These are phyloP conservation scores for Anarhynchus alexandrinus DNA, from an alignment of 2,113 vertebrate genomes.

Conservation along the genomic window DNA sequence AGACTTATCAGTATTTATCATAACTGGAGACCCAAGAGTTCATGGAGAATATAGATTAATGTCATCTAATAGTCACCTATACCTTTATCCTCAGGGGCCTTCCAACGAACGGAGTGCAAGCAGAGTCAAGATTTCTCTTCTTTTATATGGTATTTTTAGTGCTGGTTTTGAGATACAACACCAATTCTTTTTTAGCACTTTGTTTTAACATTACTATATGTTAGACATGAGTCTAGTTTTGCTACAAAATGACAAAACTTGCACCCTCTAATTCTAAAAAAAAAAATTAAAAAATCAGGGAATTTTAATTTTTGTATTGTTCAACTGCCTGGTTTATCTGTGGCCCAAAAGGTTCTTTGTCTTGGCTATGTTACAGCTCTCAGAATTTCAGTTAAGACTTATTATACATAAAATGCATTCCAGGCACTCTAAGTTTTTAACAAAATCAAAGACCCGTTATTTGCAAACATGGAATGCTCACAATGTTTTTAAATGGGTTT, in stretches of 20 bases:
- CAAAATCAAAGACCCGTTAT: background rate
- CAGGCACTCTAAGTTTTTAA: background rate
- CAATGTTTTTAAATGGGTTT: background rate
- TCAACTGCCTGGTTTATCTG: background rate
- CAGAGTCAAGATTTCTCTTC: background rate
- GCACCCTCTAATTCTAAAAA: background rate
- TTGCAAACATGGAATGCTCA: background rate
- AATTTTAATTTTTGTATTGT: background rate
- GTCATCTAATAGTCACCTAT: background rate
- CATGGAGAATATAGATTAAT: background rate
- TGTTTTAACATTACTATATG: background rate
- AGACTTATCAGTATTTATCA: background rate
- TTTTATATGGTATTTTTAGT: background rate
- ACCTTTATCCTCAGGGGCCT: background rate
- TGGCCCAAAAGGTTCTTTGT: background rate
- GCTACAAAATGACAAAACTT: background rate
- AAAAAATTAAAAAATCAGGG: too few species aligned
- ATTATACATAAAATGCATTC: background rate
- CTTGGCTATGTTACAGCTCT: background rate
- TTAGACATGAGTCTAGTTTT: rapidly evolving
- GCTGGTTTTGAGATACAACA: background rate
- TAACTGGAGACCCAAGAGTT: background rate
- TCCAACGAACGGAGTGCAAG: background rate
- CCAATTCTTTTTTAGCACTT: background rate
- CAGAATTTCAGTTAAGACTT: background rate